Base-by-base conservation (phyloP, 2,113 vertebrate genomes). In the Parus major region DNA sequence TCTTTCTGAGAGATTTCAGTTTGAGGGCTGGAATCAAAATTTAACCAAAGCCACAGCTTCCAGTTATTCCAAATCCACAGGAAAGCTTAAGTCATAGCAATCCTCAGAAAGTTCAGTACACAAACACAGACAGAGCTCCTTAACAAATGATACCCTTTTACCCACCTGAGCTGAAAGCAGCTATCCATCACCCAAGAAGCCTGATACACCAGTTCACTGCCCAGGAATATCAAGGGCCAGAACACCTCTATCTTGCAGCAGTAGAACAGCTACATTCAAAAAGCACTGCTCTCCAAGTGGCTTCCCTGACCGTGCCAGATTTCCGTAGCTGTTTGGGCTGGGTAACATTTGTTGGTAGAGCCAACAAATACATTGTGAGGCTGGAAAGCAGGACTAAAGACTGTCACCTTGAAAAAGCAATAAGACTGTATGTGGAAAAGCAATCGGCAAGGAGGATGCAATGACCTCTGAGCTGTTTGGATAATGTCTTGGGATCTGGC, bases 101-200 rank as follows among this genome's bases (percentile, higher is more conserved):
- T 63, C 29, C 23, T 72, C 65, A 41, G 84, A 82, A 93, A 86
- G 17, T 69, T 84, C 20, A 73, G 72, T 13, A 70, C 46, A 50
- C 31, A 82, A 57, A 89, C 29, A 85, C 53, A 82, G 75, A 59
- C 57, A 89, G 63, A 89, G 33, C 29, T 50, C 55, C 85, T 88
- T 55, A 85, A 91, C 57, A 82, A 93, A 64, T 84, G 82, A 72
- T 35, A 64, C 28, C 23, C 21, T 85, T 90, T 89, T 41, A 44
- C 24, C 75, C 33, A 63, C 57, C 36, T 77, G 33, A 94, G 59
- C 35, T 65, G 78, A 77, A 94, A 80, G 76, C 42, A 82, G 29
- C 9, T 92, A 85, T 70, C 91, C 61, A 70, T 95, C 90, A 77
- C 35, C 39, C 63, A 92, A 73, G 53, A 91, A 82, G 50, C 65